These are phyloP conservation scores for Rhadina sibilatrix DNA, from an alignment of 2,113 vertebrate genomes.

Conservation along the genomic window DNA sequence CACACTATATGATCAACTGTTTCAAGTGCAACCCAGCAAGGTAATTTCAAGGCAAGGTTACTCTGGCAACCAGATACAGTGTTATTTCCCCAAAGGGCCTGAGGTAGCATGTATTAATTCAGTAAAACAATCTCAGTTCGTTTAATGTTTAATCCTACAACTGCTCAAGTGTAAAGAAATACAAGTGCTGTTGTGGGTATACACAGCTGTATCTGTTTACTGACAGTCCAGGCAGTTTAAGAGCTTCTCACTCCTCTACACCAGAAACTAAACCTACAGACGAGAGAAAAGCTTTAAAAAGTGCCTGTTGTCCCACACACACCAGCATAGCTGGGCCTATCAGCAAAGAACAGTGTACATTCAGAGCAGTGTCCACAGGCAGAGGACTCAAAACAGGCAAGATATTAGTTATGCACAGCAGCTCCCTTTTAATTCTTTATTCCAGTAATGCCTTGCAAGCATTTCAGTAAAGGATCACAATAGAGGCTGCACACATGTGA, in stretches of 20 bases:
- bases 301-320: not conserved
- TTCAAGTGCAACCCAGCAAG: not conserved
- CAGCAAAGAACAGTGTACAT: not conserved
- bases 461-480: not conserved
- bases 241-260: not conserved
- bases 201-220: not conserved
- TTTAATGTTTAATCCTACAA: conserved; percentile 41
- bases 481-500: not conserved
- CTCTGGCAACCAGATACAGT: not conserved
- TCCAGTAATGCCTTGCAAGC: not conserved
- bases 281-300: not conserved
- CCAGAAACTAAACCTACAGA: not conserved
- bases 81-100: not conserved
- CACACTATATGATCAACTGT: not conserved
- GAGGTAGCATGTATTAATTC: not conserved
- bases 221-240: not conserved
- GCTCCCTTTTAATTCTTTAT: conserved; percentile 3
- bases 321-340: fast-evolving
- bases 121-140: not conserved
- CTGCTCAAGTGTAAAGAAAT: not conserved
- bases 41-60: conserved; percentile 15
- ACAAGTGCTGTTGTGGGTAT: not conserved
- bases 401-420: conserved; percentile 9
- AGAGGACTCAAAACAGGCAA: not conserved
- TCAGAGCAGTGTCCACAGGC: not conserved